Evolutionary conservation across 2,113 vertebrate genomes (phyloP), one percentile per base, ranked within the genome.

Genomic region (Clupea harengus): DNA sequence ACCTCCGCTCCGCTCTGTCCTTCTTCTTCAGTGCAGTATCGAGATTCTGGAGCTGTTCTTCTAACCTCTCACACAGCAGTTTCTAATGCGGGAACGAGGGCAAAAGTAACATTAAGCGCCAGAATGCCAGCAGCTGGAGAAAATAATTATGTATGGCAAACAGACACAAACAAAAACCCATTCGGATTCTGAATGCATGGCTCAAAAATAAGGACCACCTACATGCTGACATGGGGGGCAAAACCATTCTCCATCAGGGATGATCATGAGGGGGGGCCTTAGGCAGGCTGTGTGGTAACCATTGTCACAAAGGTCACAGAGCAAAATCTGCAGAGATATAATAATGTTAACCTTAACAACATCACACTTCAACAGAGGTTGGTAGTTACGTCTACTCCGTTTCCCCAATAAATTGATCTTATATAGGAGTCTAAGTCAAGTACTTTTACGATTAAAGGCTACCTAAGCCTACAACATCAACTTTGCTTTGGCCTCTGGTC

Each of bases 211-310:
- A 54, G 52, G 20, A 20, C 52, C 4, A 84, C 96, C 89, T 95
- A 99, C 98, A 9, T 99, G 98, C 88, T 99, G 98, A 91, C 98
- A 99, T 20, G 98, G 97, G 0, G 98, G 98, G 90, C 98, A 99
- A 94, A 99, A 99, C 98, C 98, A 99, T 86, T 99, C 96, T 92
- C 98, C 98, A 0, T 99, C 98, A 0, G 98, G 98, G 86, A 99
- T 99, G 87, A 99, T 92, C 98, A 99, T 99, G 89, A 99, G 92
- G 0, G 98, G 98, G 8, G 98, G 98, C 1, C 98, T 95, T 83
- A 99, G 96, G 85, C 98, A 99, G 87, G 98, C 98, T 0, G 98
- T 99, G 90, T 99, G 98, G 90, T 98, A 99, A 0, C 98, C 98
- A 0, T 95, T 96, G 90, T 99, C 98, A 88, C 98, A 99, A 0